phyloP scores from a whole-genome alignment of 1,140 invertebrate genomes.

The Ceratosolen solmsi region DNA sequence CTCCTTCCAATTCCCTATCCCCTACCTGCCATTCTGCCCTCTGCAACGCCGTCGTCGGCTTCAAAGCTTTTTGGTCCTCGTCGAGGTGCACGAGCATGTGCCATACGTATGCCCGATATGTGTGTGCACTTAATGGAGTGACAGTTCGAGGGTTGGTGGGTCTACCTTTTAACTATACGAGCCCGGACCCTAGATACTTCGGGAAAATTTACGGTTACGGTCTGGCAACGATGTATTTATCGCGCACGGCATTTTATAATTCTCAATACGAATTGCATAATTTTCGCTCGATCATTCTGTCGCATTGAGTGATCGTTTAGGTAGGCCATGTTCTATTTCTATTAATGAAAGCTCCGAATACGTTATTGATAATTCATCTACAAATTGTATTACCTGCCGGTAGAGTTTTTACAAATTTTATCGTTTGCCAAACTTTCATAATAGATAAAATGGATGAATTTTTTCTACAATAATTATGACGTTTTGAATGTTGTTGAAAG shows the following conservation, averaged over 20 bases:
- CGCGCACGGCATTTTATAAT: background rate
- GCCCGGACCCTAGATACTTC: background rate
- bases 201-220: background rate
- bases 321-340: background rate
- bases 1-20: too few species aligned
- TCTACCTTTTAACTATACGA: background rate
- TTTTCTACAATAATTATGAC: too few species aligned
- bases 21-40: too few species aligned
- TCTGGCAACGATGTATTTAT: constrained; percentile 18
- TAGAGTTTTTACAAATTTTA: too few species aligned
- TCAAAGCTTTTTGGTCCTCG: constrained; percentile 1
- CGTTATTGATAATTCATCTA: background rate
- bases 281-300: background rate
- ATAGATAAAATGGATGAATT: too few species aligned
- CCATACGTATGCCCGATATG: background rate
- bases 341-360: background rate
- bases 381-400: too few species aligned
- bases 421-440: too few species aligned
- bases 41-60: background rate
- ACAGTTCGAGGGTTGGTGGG: background rate
- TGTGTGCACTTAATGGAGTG: constrained; percentile 14
- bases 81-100: background rate
- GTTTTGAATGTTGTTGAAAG: too few species aligned
- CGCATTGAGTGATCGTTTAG: background rate
- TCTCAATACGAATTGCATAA: background rate